A percentile compares a stretch with the other conserved stretches of the same genome.
These are phyloP conservation scores for Hyla sarda DNA, from an alignment of 2,113 vertebrate species.

Conservation along the genomic window DNA sequence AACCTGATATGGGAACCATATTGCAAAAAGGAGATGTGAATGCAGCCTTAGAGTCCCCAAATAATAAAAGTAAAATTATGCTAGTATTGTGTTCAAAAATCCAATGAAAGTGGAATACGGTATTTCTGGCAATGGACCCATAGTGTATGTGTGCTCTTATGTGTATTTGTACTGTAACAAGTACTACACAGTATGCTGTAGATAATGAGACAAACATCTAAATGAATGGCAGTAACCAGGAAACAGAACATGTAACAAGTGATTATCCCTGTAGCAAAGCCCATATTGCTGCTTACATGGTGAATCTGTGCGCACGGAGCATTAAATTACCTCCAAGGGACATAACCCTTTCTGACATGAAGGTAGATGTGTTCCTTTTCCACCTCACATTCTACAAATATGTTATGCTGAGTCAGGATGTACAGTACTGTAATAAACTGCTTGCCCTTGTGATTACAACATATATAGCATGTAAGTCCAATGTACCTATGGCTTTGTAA, in stretches of 20 bases:
- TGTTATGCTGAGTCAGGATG: neutral
- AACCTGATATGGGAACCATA: too few relatives aligned
- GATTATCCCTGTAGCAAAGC: neutral
- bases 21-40: too few relatives aligned
- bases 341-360: neutral
- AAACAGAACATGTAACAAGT: constrained; percentile 17
- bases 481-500: neutral
- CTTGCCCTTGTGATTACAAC: neutral
- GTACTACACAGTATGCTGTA: neutral
- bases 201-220: constrained; percentile 34
- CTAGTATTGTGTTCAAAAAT: neutral
- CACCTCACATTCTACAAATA: neutral
- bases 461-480: neutral
- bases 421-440: neutral
- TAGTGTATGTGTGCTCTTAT: neutral
- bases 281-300: neutral
- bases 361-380: neutral
- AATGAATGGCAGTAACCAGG: neutral
- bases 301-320: constrained; percentile 9
- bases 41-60: too few relatives aligned
- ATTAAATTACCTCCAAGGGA: constrained; percentile 6
- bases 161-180: neutral
- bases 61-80: too few relatives aligned
- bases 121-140: neutral
- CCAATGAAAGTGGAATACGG: neutral